These are phyloP conservation scores for Eulacestoma nigropectus DNA, from an alignment of 2,113 vertebrate species.

Conservation along the genomic window DNA sequence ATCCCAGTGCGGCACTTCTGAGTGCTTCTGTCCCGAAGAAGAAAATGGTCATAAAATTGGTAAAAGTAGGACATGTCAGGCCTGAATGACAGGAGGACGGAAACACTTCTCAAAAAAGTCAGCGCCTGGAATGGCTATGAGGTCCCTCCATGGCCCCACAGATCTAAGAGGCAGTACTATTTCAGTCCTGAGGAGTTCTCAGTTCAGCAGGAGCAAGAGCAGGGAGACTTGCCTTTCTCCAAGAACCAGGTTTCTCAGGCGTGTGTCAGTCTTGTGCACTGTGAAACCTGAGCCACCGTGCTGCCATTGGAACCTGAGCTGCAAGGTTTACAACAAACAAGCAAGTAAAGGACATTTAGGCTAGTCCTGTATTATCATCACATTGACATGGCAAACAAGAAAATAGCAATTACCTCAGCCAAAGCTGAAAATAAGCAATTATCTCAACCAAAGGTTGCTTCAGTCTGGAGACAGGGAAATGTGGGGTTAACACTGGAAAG, in stretches of 20 bases:
- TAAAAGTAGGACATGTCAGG: neutral
- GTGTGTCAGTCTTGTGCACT: neutral
- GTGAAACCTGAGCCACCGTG: accelerated
- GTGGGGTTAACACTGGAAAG: neutral
- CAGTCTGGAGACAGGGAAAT: neutral
- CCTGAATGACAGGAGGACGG: neutral
- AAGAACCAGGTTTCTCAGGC: neutral
- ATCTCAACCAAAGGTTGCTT: neutral
- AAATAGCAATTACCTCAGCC: neutral
- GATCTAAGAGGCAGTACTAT: neutral
- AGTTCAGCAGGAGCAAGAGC: neutral
- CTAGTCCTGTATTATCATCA: neutral
- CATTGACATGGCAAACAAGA: neutral
- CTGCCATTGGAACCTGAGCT: neutral
- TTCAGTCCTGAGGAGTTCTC: neutral
- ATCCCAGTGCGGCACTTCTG: neutral
- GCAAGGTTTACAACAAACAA: neutral
- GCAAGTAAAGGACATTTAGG: neutral
- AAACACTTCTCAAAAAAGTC: neutral
- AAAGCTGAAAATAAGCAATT: neutral
- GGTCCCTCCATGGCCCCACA: neutral
- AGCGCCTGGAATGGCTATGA: neutral
- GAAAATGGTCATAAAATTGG: neutral
- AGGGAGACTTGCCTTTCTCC: neutral
- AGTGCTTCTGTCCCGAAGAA: neutral